A percentile compares a stretch with the other conserved stretches of the same genome.
phyloP scores from a whole-genome alignment of 2,888 invertebrate genomes.

The Rhagonycha lutea region DNA sequence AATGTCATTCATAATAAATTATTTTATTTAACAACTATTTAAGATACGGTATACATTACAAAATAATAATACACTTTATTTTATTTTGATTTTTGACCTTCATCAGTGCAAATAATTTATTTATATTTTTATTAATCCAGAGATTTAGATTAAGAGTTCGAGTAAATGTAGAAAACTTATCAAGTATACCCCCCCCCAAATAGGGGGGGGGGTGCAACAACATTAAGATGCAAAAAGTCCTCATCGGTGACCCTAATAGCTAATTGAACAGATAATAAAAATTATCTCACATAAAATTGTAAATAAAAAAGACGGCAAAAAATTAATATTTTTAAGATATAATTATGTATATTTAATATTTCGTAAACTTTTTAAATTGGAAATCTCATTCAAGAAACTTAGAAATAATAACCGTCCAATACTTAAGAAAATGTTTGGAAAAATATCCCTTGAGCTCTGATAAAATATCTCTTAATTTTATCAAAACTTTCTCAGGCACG shows the following conservation, averaged over 20 bases:
- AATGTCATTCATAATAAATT: background rate
- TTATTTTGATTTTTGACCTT: background rate
- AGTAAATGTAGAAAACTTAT: background rate
- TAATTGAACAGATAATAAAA: background rate
- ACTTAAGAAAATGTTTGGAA: too few relatives aligned
- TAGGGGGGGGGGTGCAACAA: background rate
- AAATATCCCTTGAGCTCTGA: too few relatives aligned
- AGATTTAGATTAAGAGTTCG: background rate
- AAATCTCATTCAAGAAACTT: too few relatives aligned
- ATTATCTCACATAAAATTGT: background rate
- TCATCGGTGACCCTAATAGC: background rate
- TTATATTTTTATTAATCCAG: too few relatives aligned
- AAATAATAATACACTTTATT: background rate
- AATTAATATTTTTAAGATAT: too few relatives aligned
- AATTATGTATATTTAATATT: too few relatives aligned
- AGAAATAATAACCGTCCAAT: too few relatives aligned
- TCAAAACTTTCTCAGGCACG: too few relatives aligned
- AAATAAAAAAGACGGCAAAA: background rate
- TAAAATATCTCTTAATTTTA: too few relatives aligned
- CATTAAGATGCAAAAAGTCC: background rate
- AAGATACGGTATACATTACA: too few relatives aligned
- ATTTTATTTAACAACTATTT: background rate
- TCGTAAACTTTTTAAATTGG: too few relatives aligned
- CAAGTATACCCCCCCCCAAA: background rate
- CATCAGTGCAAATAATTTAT: background rate